Base-by-base conservation (phyloP, 1,140 invertebrate species). In the Parasteatoda tepidariorum region DNA sequence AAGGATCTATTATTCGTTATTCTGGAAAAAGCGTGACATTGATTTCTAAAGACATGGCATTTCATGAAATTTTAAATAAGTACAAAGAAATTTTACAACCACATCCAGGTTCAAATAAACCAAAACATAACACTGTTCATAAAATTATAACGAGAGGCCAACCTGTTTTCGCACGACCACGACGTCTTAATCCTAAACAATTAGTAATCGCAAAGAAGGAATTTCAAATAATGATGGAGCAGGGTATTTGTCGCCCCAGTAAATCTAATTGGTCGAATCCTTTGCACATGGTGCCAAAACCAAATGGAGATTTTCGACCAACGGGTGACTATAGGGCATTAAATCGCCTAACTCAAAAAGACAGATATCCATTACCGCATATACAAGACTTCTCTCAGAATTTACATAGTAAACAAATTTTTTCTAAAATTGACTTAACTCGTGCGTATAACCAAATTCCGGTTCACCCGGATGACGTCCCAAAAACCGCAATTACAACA, bases 271-370 rank as follows among this genome's bases (percentile, higher is more conserved):
- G 61, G 79, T 55, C 84, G 1, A 87, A 87, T 24, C 85, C 71
- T 13, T 62, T 87, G 6, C 86, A 87, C 70, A 81, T 87, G 59
- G 86, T 87, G 1, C 85, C 55, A 0, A 86, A 87, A 48, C n/a
- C 33, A 33, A 59, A 28, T 26, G 67, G 30, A 57, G 73, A 79
- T 18, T 84, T 59, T 24, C 2, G 74, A 5, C 66, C 59, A 3
- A n/a, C 22, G 71, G 84, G 4, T 55, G 84, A 31, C 85, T 82
- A 31, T 7, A 84, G 55, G 30, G n/a, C 6, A 5, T 31, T 84
- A 5, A 85, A 85, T 48, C 4, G 6, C 5, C 13, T 6, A 38
- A 85, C 84, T 41, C n/a, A 38, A 2, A 31, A 67, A 28, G 84
- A 85, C 31, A 38, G 84, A 62, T 85, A 85, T 31, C 83, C 84